A percentile compares a stretch with the other conserved stretches of the same genome.
Evolutionary conservation across 2,888 invertebrate species (phyloP).

Genomic region (Anagyrus pseudococci): DNA sequence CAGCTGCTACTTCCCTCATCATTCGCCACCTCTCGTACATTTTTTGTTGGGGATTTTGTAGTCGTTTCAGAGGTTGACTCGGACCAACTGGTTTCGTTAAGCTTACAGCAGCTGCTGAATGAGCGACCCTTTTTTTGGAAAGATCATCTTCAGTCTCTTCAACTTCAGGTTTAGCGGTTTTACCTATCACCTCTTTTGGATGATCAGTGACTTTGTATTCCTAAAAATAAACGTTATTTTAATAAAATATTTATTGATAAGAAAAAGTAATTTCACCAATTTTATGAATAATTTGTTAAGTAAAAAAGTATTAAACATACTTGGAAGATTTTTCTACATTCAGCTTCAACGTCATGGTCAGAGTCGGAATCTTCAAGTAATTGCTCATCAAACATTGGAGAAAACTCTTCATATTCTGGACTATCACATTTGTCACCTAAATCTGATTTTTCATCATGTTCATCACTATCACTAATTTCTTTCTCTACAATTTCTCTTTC

Average conservation of each 20-base stretch:
- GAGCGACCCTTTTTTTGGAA: conserved; percentile 75
- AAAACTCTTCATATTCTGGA: conserved; percentile 42
- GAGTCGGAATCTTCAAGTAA: conserved; percentile 64
- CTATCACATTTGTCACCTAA: conserved; percentile 46
- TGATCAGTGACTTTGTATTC: conserved; percentile 57
- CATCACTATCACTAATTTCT: conserved; percentile 35
- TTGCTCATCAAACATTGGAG: conserved; percentile 49
- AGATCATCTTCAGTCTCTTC: conserved; percentile 54
- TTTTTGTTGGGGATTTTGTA: conserved; percentile 51
- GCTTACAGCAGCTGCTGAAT: conserved; percentile 61
- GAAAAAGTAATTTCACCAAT: background rate
- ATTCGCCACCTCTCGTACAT: conserved; percentile 58
- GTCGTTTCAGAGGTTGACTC: conserved; percentile 48
- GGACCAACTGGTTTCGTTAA: conserved; percentile 46
- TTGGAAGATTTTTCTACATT: conserved; percentile 87
- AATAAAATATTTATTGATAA: background rate
- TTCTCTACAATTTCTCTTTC: conserved; percentile 32
- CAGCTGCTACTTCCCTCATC: conserved; percentile 50
- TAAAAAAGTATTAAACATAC: conserved; percentile 59
- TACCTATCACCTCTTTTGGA: conserved; percentile 46
- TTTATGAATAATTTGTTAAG: background rate
- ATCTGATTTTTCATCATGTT: conserved; percentile 41
- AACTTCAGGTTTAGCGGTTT: conserved; percentile 44
- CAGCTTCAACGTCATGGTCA: conserved; percentile 77
- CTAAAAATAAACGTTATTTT: conserved; percentile 40